Percentiles rank a stretch among this genome's conserved stretches.
Conservation (phyloP, 2,113 vertebrate genomes). For the Amazona guildingii region DNA sequence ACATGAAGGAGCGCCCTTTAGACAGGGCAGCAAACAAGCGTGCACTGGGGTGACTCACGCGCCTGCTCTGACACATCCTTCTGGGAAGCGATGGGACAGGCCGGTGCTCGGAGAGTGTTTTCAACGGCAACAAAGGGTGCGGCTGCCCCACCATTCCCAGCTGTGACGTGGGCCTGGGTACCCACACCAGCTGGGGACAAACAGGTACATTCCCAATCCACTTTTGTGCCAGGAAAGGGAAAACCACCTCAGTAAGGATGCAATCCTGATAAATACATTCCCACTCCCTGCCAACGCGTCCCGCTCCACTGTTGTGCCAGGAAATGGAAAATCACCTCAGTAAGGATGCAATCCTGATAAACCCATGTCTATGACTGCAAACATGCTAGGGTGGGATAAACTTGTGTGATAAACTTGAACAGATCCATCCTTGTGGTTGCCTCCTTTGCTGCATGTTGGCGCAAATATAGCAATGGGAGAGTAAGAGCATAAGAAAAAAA, state of each 20-base stretch:
- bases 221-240: not conserved
- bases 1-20: not conserved
- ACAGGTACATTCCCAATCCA: not conserved
- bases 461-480: not conserved
- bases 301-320: not conserved
- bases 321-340: not conserved
- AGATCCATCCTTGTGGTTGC: not conserved
- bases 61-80: constrained; percentile 38
- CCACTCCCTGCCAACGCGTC: not conserved
- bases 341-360: not conserved
- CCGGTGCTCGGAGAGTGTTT: not conserved
- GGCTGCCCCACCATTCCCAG: not conserved
- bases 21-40: not conserved
- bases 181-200: not conserved
- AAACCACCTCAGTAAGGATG: not conserved
- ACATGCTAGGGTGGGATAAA: not conserved
- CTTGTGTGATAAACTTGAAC: not conserved
- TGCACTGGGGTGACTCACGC: not conserved
- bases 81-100: constrained; percentile 4
- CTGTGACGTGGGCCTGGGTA: not conserved
- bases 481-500: not conserved
- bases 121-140: constrained; percentile 2
- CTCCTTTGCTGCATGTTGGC: not conserved
- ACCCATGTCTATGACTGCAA: not conserved
- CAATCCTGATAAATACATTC: not conserved